Percentiles rank a stretch among this genome's conserved stretches.
These are phyloP conservation scores for Microctenopoma steveboyesi DNA, from an alignment of 2,797 vertebrate species.

Conservation along the genomic window DNA sequence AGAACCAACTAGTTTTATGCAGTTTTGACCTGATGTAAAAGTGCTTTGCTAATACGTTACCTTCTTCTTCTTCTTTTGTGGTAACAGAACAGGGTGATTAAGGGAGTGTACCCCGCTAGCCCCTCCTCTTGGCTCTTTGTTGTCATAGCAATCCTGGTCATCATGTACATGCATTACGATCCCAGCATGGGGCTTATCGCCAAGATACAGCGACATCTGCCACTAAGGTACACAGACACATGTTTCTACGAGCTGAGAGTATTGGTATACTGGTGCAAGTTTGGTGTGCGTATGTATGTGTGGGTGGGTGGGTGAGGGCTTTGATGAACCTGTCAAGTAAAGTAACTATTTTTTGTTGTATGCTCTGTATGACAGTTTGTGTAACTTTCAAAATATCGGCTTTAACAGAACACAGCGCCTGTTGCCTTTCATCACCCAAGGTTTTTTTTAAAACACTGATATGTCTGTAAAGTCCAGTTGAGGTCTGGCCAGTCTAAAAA, in stretches of 20 bases:
- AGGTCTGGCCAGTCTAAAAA: too few relatives aligned
- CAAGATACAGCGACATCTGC: conserved; percentile 88
- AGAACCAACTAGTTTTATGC: neutral
- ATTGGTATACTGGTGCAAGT: too few relatives aligned
- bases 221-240: conserved; percentile 78
- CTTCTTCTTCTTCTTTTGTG: conserved; percentile 34
- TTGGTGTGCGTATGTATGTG: too few relatives aligned
- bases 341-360: too few relatives aligned
- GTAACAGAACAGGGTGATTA: conserved; percentile 85
- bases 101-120: conserved; percentile 87
- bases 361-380: too few relatives aligned
- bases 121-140: conserved; percentile 90
- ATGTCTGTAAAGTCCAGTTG: too few relatives aligned
- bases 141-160: conserved; percentile 86
- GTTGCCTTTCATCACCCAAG: too few relatives aligned
- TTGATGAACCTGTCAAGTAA: too few relatives aligned
- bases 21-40: neutral
- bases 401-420: too few relatives aligned
- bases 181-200: conserved; percentile 89
- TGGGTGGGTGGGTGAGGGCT: too few relatives aligned
- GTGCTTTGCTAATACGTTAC: neutral
- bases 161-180: conserved; percentile 86
- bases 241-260: neutral
- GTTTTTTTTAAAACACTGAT: too few relatives aligned
- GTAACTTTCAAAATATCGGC: too few relatives aligned